Evolutionary conservation across 2,888 invertebrate species (phyloP).

Genomic region (Acrobasis consociella): DNA sequence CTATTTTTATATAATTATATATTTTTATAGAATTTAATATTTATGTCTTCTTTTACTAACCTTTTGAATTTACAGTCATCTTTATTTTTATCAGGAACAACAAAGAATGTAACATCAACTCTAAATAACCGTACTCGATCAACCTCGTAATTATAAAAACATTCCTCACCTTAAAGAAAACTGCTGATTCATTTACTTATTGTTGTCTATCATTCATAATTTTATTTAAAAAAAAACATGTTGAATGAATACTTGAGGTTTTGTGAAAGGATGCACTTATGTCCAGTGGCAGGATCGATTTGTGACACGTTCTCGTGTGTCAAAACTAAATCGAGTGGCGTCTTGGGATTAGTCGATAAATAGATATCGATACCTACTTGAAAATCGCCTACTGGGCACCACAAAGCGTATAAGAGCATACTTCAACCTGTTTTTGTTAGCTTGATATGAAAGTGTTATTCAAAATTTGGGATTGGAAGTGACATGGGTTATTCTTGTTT

Average conservation of each 20-base stretch:
- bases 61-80: background rate
- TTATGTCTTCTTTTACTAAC: too few relatives aligned
- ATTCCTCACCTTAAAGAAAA: constrained; percentile 30
- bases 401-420: constrained; percentile 45
- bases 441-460: constrained; percentile 12
- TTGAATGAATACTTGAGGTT: constrained; percentile 57
- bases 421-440: constrained; percentile 24
- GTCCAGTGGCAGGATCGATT: constrained; percentile 52
- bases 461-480: constrained; percentile 4
- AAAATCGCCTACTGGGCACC: constrained; percentile 54
- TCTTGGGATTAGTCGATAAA: constrained; percentile 62
- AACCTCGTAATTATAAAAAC: constrained; percentile 28
- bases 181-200: constrained; percentile 59
- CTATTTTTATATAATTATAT: too few relatives aligned
- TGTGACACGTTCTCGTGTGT: constrained; percentile 67
- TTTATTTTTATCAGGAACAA: background rate
- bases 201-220: constrained; percentile 57
- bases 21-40: too few relatives aligned
- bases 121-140: constrained; percentile 7
- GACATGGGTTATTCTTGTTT: constrained; percentile 9
- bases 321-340: constrained; percentile 80
- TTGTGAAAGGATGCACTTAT: constrained; percentile 46
- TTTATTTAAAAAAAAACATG: constrained; percentile 41
- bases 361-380: constrained; percentile 34
- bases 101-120: background rate